These are phyloP conservation scores for Pandemis heparana DNA, from an alignment of 2,888 invertebrate species.

Conservation along the genomic window DNA sequence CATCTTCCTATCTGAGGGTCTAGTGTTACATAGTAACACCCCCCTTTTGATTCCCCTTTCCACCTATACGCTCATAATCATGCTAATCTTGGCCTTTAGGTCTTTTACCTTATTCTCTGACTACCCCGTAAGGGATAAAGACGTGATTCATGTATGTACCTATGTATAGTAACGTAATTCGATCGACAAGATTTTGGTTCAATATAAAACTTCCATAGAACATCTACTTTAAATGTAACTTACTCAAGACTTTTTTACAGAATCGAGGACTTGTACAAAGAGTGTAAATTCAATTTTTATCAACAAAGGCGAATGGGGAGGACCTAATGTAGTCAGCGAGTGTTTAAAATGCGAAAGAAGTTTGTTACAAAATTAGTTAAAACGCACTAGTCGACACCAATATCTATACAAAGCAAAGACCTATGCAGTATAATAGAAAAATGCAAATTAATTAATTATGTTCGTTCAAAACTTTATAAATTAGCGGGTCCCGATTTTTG, in stretches of 20 bases:
- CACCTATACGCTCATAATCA: too few species aligned
- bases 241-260: slow-evolving; percentile 31
- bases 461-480: too few species aligned
- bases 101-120: too few species aligned
- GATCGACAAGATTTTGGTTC: slow-evolving; percentile 1
- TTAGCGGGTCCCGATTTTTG: too few species aligned
- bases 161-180: background rate
- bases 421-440: too few species aligned
- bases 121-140: too few species aligned
- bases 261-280: slow-evolving; percentile 33
- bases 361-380: slow-evolving; percentile 45
- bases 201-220: slow-evolving; percentile 1
- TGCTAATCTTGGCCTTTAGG: too few species aligned
- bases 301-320: slow-evolving; percentile 31
- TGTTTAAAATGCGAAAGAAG: slow-evolving; percentile 50
- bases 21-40: too few species aligned
- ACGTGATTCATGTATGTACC: too few species aligned
- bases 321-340: slow-evolving; percentile 48
- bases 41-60: too few species aligned
- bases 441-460: too few species aligned
- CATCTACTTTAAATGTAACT: slow-evolving; percentile 39
- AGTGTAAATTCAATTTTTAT: slow-evolving; percentile 41
- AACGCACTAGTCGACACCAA: slow-evolving; percentile 2
- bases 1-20: too few species aligned
- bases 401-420: background rate